These are phyloP conservation scores for Contarinia nasturtii DNA, from an alignment of 1,140 invertebrate genomes.

Conservation along the genomic window DNA sequence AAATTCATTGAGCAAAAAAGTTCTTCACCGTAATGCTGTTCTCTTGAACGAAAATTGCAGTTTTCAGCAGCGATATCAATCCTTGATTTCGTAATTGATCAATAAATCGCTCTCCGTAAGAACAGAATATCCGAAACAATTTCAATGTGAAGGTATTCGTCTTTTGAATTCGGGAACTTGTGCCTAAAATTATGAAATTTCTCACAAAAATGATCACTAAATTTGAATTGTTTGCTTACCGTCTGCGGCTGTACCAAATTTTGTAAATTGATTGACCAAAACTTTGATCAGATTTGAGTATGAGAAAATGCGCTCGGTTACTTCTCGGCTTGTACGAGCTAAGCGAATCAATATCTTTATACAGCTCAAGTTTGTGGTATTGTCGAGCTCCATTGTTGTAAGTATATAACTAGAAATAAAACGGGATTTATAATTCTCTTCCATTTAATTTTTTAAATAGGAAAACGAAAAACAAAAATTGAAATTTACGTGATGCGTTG, in stretches of 20 bases:
- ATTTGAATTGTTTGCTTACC: neutral
- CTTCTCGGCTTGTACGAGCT: conserved; percentile 40
- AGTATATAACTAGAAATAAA: conserved; percentile 39
- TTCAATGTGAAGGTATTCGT: conserved; percentile 17
- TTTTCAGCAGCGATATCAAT: conserved; percentile 11
- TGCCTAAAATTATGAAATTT: neutral
- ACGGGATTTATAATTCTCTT: no score
- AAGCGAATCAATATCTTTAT: conserved; percentile 51
- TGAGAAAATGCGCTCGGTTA: neutral
- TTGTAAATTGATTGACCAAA: neutral
- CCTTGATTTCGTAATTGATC: conserved; percentile 8
- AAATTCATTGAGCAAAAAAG: neutral
- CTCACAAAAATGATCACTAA: neutral
- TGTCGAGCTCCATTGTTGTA: conserved; percentile 36
- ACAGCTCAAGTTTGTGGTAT: conserved; percentile 40
- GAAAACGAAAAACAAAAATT: no score
- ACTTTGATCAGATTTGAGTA: neutral
- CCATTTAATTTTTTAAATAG: no score
- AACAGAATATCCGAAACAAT: conserved; percentile 14
- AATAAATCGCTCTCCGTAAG: conserved; percentile 15
- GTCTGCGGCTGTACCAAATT: neutral
- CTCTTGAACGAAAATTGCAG: conserved; percentile 13
- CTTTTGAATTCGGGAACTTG: neutral
- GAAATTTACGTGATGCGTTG: conserved; percentile 35
- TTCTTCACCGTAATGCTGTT: conserved; percentile 10